Percentiles rank a stretch among this genome's conserved stretches.
These are phyloP conservation scores for Paramisgurnus dabryanus DNA, from an alignment of 2,113 vertebrate species.

Conservation along the genomic window DNA sequence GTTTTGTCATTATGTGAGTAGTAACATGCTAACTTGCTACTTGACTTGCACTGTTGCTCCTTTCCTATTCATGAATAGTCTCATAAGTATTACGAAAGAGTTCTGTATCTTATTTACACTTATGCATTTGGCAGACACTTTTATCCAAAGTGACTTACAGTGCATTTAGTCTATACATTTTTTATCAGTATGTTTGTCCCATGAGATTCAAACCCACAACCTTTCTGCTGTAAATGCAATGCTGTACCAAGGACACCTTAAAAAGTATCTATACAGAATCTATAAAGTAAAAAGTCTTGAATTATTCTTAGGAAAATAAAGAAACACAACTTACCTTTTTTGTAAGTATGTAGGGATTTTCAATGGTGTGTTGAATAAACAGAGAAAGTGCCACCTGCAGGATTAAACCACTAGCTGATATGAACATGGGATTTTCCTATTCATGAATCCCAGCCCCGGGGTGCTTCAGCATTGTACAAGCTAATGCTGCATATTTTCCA, in stretches of 20 bases:
- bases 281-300: too few relatives aligned
- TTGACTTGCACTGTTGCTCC: slow-evolving; percentile 19
- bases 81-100: not conserved
- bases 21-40: slow-evolving; percentile 20
- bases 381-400: not conserved
- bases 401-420: not conserved
- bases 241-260: too few relatives aligned
- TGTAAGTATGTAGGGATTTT: not conserved
- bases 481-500: not conserved
- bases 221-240: too few relatives aligned
- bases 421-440: not conserved
- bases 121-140: too few relatives aligned
- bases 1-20: not conserved
- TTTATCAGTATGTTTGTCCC: too few relatives aligned
- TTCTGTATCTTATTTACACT: too few relatives aligned
- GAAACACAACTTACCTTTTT: too few relatives aligned
- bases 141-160: too few relatives aligned
- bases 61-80: slow-evolving; percentile 3
- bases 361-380: not conserved
- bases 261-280: too few relatives aligned
- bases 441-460: slow-evolving; percentile 10
- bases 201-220: too few relatives aligned
- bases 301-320: too few relatives aligned
- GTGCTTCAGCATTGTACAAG: not conserved
- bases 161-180: too few relatives aligned